phyloP scores from a whole-genome alignment of 2,797 vertebrate genomes.

The Argentina silus region DNA sequence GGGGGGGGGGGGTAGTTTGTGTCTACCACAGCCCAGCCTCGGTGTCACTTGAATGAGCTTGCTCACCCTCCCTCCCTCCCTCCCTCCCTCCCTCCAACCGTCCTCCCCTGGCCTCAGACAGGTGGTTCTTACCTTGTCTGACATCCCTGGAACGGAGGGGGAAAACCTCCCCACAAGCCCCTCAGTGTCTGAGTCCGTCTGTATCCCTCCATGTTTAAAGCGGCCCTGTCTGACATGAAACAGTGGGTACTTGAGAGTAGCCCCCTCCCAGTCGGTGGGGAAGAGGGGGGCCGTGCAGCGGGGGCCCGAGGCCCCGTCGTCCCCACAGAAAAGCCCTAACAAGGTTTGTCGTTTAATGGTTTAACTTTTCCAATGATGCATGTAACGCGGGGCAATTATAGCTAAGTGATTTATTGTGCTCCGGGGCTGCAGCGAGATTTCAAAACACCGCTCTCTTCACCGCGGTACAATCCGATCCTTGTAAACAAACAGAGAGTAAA shows the following conservation, averaged over 20 bases:
- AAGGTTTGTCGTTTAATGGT: conserved; percentile 76
- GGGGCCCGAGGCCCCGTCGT: conserved; percentile 32
- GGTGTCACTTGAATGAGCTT: conserved; percentile 24
- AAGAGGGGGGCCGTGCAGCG: conserved; percentile 24
- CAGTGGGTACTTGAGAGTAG: conserved; percentile 57
- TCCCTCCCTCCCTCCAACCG: background rate
- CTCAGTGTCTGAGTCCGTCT: background rate
- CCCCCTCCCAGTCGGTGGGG: conserved; percentile 23
- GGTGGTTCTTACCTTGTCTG: conserved; percentile 40
- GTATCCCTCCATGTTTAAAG: conserved; percentile 31
- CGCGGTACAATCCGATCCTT: conserved; percentile 66
- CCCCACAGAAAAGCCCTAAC: conserved; percentile 62
- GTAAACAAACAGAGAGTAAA: conserved; percentile 77
- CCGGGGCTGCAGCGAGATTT: conserved; percentile 31
- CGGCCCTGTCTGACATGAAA: conserved; percentile 59
- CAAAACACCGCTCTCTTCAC: background rate
- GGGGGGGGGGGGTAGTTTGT: conserved; percentile 35
- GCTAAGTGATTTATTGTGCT: conserved; percentile 78
- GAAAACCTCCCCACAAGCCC: background rate
- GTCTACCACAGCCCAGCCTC: conserved; percentile 26
- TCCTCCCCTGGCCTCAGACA: conserved; percentile 26
- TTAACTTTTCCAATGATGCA: conserved; percentile 78
- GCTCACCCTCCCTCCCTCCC: conserved; percentile 1
- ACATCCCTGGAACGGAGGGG: background rate
- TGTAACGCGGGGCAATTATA: conserved; percentile 72